These are phyloP conservation scores for Dromius quadrimaculatus DNA, from an alignment of 2,888 invertebrate genomes.

Conservation along the genomic window DNA sequence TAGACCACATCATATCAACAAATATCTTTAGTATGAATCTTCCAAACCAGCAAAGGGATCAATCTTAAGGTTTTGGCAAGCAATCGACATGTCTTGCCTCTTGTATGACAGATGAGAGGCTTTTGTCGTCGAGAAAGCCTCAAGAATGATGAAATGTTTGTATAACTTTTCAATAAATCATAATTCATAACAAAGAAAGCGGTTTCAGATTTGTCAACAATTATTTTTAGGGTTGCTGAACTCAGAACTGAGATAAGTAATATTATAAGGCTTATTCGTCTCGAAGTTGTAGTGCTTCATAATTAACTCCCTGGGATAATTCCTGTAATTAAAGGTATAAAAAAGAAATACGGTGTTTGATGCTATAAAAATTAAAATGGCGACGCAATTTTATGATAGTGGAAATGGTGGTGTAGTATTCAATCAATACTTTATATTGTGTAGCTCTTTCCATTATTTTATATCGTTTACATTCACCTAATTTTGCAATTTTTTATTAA, in stretches of 20 bases:
- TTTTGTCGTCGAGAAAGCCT: constrained; percentile 20
- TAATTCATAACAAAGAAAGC: constrained; percentile 28
- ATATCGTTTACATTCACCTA: constrained; percentile 32
- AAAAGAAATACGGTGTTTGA: constrained; percentile 21
- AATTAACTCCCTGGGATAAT: too few species aligned
- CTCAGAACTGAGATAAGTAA: neutral
- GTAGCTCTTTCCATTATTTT: constrained; percentile 44
- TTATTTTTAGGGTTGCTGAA: neutral
- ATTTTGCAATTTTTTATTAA: constrained; percentile 19
- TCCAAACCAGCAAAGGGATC: constrained; percentile 37
- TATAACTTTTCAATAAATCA: constrained; percentile 42
- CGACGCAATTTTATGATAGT: constrained; percentile 47
- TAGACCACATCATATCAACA: constrained; percentile 32
- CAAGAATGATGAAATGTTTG: constrained; percentile 33
- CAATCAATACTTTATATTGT: constrained; percentile 52
- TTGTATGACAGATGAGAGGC: constrained; percentile 30
- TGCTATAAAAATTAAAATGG: constrained; percentile 51
- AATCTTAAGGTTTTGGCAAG: constrained; percentile 33
- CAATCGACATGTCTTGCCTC: constrained; percentile 27
- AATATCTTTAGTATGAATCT: constrained; percentile 5
- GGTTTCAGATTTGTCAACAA: neutral
- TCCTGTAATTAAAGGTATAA: constrained; percentile 24
- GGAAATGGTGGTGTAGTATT: constrained; percentile 47
- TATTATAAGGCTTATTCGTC: too few species aligned
- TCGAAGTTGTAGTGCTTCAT: too few species aligned